Percentiles rank a stretch among this genome's conserved stretches.
These are phyloP conservation scores for Tethea ocularis DNA, from an alignment of 2,888 invertebrate species.

Conservation along the genomic window DNA sequence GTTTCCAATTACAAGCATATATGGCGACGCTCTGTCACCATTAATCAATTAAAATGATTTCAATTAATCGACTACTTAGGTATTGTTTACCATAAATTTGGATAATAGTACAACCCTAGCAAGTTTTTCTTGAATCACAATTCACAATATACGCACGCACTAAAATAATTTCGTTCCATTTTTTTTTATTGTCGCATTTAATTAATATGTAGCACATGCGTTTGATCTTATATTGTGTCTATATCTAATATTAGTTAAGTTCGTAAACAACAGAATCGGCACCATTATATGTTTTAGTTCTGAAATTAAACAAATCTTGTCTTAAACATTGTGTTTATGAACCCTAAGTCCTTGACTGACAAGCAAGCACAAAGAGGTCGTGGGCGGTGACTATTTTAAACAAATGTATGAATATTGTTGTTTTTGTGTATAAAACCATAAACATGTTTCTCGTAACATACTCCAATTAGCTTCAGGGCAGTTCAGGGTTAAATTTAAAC, in stretches of 20 bases:
- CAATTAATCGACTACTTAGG: too few relatives aligned
- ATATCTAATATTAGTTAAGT: too few relatives aligned
- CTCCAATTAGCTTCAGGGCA: background rate
- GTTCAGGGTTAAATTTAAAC: background rate
- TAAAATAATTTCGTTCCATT: background rate
- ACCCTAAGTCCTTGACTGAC: background rate
- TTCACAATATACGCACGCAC: too few relatives aligned
- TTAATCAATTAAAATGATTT: too few relatives aligned
- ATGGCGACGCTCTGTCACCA: too few relatives aligned
- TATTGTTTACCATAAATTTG: too few relatives aligned
- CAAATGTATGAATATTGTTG: background rate
- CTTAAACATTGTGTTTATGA: background rate
- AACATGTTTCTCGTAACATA: background rate
- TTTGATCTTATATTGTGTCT: background rate
- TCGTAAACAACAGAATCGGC: too few relatives aligned
- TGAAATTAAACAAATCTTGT: too few relatives aligned
- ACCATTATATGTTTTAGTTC: too few relatives aligned
- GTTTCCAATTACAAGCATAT: too few relatives aligned
- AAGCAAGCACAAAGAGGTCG: background rate
- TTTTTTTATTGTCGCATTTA: background rate
- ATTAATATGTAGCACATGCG: background rate
- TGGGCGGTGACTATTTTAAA: background rate
- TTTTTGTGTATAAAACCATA: background rate
- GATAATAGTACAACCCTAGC: background rate
- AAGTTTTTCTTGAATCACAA: background rate